Conservation (phyloP, 2,797 vertebrate genomes). For the Calcarius lapponicus region DNA sequence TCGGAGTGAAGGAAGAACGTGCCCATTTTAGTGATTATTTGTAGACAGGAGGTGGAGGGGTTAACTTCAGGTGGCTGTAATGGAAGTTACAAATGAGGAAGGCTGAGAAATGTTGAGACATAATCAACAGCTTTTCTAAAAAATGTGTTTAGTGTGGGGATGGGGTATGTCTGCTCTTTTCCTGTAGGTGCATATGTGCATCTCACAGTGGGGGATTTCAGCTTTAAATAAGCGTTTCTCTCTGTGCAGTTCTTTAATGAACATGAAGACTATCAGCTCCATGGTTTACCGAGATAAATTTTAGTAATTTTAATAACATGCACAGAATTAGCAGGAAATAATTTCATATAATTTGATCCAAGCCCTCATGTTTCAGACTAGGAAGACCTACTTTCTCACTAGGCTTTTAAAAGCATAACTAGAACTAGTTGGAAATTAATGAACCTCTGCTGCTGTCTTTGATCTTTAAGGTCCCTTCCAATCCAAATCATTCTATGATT, state of each 20-base stretch:
- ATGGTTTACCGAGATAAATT: background rate
- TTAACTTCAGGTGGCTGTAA: background rate
- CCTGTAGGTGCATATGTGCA: background rate
- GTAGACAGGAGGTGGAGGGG: background rate
- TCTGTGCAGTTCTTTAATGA: background rate
- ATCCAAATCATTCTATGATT: background rate
- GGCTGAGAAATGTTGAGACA: background rate
- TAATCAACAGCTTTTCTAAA: background rate
- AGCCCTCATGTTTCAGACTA: background rate
- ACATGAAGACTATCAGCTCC: background rate
- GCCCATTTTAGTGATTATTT: background rate
- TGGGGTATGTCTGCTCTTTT: fast-evolving
- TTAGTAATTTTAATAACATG: background rate
- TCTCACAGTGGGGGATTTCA: background rate
- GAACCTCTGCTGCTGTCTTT: background rate
- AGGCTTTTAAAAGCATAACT: background rate
- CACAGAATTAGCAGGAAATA: background rate
- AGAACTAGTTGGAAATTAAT: background rate
- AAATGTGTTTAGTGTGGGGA: fast-evolving
- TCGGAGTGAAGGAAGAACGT: fast-evolving
- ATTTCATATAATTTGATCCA: background rate
- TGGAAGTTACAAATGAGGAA: background rate
- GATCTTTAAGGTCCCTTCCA: background rate
- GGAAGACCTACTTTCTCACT: background rate
- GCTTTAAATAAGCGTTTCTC: background rate